A percentile compares a stretch with the other conserved stretches of the same genome.
Conservation (phyloP, 2,888 invertebrate species). For the Hydrotaea cyrtoneurina region DNA sequence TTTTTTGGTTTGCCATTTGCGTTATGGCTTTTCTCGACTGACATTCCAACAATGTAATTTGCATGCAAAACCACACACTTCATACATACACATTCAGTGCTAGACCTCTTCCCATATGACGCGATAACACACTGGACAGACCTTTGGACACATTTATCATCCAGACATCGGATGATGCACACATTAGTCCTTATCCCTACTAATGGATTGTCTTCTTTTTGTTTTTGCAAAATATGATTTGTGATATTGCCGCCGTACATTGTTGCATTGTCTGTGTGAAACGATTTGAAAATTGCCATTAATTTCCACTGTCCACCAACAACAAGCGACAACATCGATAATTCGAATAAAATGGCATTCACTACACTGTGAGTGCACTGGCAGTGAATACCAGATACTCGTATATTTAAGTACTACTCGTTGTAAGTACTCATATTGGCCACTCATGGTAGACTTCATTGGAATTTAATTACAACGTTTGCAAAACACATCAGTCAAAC, state of each 20-base stretch:
- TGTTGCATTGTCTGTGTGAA: neutral
- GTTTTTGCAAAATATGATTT: slow-evolving; percentile 41
- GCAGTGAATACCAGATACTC: neutral
- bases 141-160: neutral
- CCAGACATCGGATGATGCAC: neutral
- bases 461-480: neutral
- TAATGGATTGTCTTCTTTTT: neutral
- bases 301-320: slow-evolving; percentile 3
- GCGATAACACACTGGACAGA: neutral
- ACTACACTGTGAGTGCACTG: neutral
- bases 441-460: neutral
- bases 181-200: neutral
- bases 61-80: neutral
- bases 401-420: neutral
- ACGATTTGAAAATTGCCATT: slow-evolving; percentile 15
- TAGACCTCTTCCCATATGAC: neutral
- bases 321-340: neutral
- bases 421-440: neutral
- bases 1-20: slow-evolving; percentile 8
- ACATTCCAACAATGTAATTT: slow-evolving; percentile 22
- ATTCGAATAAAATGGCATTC: neutral
- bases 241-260: neutral
- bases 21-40: neutral
- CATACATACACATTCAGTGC: neutral
- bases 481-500: neutral